phyloP scores from a whole-genome alignment of 1,140 invertebrate species.

The Drosophila tani region DNA sequence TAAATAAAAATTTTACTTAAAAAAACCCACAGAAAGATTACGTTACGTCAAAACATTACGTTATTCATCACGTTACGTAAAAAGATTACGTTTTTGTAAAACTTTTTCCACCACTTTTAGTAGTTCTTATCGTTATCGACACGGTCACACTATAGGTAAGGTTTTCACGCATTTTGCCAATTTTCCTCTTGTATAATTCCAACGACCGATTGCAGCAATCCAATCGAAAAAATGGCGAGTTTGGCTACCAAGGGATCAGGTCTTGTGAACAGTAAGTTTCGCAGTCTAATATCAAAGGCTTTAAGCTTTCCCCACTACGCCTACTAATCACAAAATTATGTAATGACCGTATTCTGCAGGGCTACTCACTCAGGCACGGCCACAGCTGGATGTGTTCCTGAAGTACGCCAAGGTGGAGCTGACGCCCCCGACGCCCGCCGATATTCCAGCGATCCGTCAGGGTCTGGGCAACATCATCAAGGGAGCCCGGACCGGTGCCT shows the following conservation, averaged over 20 bases:
- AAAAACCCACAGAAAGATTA: no score
- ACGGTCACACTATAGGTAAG: constrained; percentile 57
- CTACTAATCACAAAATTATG: constrained; percentile 58
- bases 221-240: constrained; percentile 68
- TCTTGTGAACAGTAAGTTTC: constrained; percentile 74
- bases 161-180: constrained; percentile 47
- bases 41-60: no score
- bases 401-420: constrained; percentile 97
- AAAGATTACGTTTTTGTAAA: no score
- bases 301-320: not conserved
- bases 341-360: constrained; percentile 85
- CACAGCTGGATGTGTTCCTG: constrained; percentile 91
- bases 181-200: constrained; percentile 49
- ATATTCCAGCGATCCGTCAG: constrained; percentile 92
- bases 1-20: no score
- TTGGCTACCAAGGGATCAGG: constrained; percentile 75
- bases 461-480: constrained; percentile 91
- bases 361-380: constrained; percentile 88
- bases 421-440: constrained; percentile 93
- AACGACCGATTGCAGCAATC: constrained; percentile 40
- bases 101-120: no score
- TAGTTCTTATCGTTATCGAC: not conserved
- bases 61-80: no score
- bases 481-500: constrained; percentile 90
- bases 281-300: not conserved